Conservation (phyloP, 2,888 invertebrate genomes). For the Mythimna loreyi region DNA sequence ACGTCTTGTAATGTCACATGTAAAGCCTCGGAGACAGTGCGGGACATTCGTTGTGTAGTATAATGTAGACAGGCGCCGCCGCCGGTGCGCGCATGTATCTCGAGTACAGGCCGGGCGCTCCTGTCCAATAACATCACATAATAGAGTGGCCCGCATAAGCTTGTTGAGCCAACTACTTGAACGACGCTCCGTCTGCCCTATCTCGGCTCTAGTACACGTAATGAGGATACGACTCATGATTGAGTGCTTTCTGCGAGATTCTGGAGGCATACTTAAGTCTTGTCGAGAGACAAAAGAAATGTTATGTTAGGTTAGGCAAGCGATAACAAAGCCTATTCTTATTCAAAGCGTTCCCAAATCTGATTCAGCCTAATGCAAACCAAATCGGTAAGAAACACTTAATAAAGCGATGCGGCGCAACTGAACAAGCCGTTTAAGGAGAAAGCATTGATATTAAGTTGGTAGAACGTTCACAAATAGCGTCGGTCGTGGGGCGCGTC, state of each 20-base stretch:
- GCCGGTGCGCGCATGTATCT: not conserved
- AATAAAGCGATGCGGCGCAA: not conserved
- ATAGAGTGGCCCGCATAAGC: slow-evolving; percentile 12
- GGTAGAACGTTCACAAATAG: slow-evolving; percentile 15
- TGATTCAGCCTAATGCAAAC: not conserved
- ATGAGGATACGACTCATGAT: slow-evolving; percentile 32
- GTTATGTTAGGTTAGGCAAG: not conserved
- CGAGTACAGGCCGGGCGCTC: not conserved
- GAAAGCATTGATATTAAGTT: slow-evolving; percentile 30
- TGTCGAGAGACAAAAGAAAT: slow-evolving; percentile 5
- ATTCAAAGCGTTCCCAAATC: not conserved
- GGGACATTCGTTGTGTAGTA: not conserved
- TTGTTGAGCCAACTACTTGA: slow-evolving; percentile 24
- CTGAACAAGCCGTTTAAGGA: slow-evolving; percentile 5
- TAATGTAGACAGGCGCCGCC: not conserved
- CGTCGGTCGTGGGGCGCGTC: slow-evolving; percentile 3
- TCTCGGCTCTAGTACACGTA: slow-evolving; percentile 23
- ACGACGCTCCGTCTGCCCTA: slow-evolving; percentile 7
- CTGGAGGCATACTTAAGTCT: slow-evolving; percentile 3
- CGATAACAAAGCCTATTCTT: slow-evolving; percentile 13
- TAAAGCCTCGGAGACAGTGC: not conserved
- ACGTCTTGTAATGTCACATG: slow-evolving; percentile 14
- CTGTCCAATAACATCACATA: slow-evolving; percentile 16
- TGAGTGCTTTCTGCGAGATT: slow-evolving; percentile 17
- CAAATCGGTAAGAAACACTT: not conserved